Conservation (phyloP, 1,140 invertebrate genomes). For the Drosophila neocordata region DNA sequence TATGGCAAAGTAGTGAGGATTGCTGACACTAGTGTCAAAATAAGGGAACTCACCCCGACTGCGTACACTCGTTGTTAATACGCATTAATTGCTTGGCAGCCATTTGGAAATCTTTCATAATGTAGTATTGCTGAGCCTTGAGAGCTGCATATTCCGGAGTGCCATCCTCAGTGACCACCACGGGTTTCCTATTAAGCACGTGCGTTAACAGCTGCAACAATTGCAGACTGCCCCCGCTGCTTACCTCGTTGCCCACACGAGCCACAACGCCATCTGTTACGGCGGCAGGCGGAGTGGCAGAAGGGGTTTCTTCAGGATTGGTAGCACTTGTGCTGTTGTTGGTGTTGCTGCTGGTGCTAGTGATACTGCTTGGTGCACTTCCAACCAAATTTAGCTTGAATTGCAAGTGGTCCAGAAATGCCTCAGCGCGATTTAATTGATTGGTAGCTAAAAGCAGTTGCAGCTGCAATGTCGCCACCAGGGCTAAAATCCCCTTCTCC, state of each 20-base stretch:
- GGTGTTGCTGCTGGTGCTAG: constrained; percentile 51
- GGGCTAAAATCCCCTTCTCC: constrained; percentile 85
- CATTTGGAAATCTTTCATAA: constrained; percentile 85
- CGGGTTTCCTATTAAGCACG: constrained; percentile 83
- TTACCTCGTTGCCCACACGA: constrained; percentile 43
- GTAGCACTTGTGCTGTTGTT: not conserved
- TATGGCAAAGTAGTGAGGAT: not conserved
- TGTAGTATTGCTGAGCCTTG: constrained; percentile 84
- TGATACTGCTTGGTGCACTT: constrained; percentile 75
- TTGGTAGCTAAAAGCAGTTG: constrained; percentile 73
- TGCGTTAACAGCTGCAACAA: constrained; percentile 83
- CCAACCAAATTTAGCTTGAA: constrained; percentile 61
- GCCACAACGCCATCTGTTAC: constrained; percentile 17
- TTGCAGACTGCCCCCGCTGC: constrained; percentile 81
- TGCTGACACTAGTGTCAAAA: not conserved
- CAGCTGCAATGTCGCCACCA: constrained; percentile 83
- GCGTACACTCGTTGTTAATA: constrained; percentile 72
- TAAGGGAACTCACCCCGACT: constrained; percentile 42
- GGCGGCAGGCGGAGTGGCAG: constrained; percentile 9
- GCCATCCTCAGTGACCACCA: constrained; percentile 83
- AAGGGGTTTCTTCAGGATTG: constrained; percentile 1
- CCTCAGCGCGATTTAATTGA: constrained; percentile 71
- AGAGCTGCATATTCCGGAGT: constrained; percentile 75
- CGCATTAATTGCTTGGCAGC: constrained; percentile 84
- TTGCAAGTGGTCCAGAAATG: constrained; percentile 73